Evolutionary conservation across 2,888 invertebrate species (phyloP), one percentile per base, ranked within the genome.

Genomic region (Philopedon plagiatum): DNA sequence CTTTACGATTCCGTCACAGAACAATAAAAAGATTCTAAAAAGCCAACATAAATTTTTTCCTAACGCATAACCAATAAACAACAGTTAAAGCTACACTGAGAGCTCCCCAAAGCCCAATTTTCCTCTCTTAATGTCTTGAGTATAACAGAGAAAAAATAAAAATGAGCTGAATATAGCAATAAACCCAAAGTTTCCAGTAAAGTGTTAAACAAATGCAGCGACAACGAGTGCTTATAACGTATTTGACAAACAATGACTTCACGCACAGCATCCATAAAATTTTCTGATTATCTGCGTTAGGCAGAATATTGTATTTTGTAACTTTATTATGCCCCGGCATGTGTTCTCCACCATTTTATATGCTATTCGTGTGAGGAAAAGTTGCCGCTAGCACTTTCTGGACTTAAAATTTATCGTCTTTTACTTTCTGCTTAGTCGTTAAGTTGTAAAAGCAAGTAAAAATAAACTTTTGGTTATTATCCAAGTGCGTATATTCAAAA

Each of bases 211-310:
- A 49, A 49, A 49, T 26, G 49, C 49, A 49, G 26, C 11, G 9
- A 41, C 11, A 18, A 49, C 26, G 49, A 1, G 13, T 49, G 26
- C 26, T 26, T 23, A 23, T 49, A 49, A 49, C 13, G 49, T 26
- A 49, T 26, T 26, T 49, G 49, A 26, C 49, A 49, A 49, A 26
- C 49, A 49, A 26, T n/a, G 49, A 19, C 26, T 49, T 63, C 63
- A 63, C 51, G 34, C 46, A 37, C 51, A 63, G 63, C 51, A 37
- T 21, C 37, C 51, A 63, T 62, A 62, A 63, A 51, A 49, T 34
- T 46, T 15, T 63, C 51, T 63, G 63, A 63, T 63, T 63, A 63
- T 63, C 37, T 63, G 63, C 46, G 51, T 37, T 63, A 49, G 49
- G 46, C 63, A 63, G 63, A 51, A 19, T 15, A 63, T 63, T 51